Evolutionary conservation across 1,140 invertebrate species (phyloP), one percentile per base, ranked within the genome.

Genomic region (Drosophila novamexicana): DNA sequence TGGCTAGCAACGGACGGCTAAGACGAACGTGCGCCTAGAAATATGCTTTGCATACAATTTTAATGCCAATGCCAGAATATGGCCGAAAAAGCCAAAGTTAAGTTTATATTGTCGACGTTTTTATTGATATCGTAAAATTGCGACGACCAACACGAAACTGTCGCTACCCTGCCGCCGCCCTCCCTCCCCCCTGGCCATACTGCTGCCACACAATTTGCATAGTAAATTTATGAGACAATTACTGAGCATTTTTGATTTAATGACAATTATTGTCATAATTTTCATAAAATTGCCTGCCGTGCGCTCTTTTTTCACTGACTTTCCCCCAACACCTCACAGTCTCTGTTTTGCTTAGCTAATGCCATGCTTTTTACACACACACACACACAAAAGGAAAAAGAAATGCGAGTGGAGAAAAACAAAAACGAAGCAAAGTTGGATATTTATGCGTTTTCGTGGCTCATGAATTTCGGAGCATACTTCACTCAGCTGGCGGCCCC

Each of bases 201-300:
- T 29, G 22, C 22, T 76, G 57, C 66, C 82, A 67, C 75, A 83
- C 86, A 90, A 89, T 89, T 89, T 89, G 85, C 85, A 90, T 89
- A 89, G 85, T 90, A 85, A 89, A 89, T 89, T 89, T 89, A 89
- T 90, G 85, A 89, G 85, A 89, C 85, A 90, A 90, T 89, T 89
- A 89, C 85, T 81, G 78, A 81, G 81, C 82, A 89, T 89, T 89
- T 89, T 89, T 89, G 85, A 89, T 89, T 89, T 89, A 89, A 89
- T 89, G 85, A 89, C 85, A 89, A 89, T 89, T 89, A 89, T 89
- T 89, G 85, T 89, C 85, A 90, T 90, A 89, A 89, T 90, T 90
- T 85, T 90, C 85, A 84, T 89, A 90, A 84, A 89, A 89, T 89
- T 89, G 84, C 84, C 85, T 81, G 64, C 73, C 64, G 68, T 82